Evolutionary conservation across 1,140 invertebrate genomes (phyloP).

Genomic region (Chrysoperla carnea): DNA sequence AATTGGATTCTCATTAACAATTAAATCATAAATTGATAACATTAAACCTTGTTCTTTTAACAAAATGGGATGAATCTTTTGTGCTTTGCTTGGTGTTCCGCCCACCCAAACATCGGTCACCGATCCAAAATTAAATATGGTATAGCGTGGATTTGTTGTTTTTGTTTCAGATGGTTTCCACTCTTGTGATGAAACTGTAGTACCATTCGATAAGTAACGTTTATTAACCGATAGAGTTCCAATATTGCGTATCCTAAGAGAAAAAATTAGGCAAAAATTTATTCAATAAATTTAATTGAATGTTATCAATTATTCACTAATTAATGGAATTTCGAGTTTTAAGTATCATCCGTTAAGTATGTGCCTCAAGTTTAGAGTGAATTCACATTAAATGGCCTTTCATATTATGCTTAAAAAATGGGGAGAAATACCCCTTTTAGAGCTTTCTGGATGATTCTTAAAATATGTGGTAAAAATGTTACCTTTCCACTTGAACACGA

Average conservation of each 20-base stretch:
- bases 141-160: background rate
- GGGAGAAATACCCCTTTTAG: too few species aligned
- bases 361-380: too few species aligned
- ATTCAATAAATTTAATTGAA: background rate
- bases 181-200: background rate
- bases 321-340: too few species aligned
- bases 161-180: slow-evolving; percentile 1
- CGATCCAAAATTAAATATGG: slow-evolving; percentile 13
- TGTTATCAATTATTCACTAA: too few species aligned
- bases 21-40: background rate
- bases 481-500: background rate
- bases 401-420: too few species aligned
- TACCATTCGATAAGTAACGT: background rate
- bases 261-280: background rate
- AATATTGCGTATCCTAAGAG: background rate
- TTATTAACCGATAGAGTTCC: background rate
- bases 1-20: slow-evolving; percentile 52
- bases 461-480: background rate
- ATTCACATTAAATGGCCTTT: too few species aligned
- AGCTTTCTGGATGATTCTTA: too few species aligned
- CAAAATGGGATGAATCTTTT: slow-evolving; percentile 20
- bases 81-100: slow-evolving; percentile 23
- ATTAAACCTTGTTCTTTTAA: slow-evolving; percentile 20
- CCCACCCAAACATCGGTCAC: slow-evolving; percentile 37
- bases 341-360: too few species aligned